Percentiles rank a stretch among this genome's conserved stretches.
Conservation (phyloP, 1,140 invertebrate genomes). For the Drosophila mauritiana region DNA sequence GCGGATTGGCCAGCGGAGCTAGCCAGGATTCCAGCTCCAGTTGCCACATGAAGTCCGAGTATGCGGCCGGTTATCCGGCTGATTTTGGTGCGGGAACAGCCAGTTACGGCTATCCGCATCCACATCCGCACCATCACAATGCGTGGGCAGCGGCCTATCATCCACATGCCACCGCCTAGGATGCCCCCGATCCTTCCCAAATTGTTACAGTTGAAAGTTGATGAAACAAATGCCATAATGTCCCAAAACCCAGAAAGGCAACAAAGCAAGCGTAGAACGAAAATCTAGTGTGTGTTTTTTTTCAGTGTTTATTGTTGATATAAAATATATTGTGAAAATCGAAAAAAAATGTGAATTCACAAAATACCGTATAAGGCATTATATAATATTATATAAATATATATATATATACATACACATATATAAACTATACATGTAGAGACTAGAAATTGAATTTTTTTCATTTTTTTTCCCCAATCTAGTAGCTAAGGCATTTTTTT, state of each 20-base stretch:
- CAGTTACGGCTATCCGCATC: slow-evolving; percentile 55
- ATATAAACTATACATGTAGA: slow-evolving; percentile 33
- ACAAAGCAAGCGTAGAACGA: slow-evolving; percentile 33
- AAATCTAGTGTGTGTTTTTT: slow-evolving; percentile 40
- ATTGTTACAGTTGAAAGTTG: slow-evolving; percentile 30
- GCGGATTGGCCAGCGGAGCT: slow-evolving; percentile 64
- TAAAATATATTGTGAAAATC: slow-evolving; percentile 30
- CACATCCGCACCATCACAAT: slow-evolving; percentile 67
- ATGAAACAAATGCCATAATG: slow-evolving; percentile 28
- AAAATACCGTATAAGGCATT: slow-evolving; percentile 6
- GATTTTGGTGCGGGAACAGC: slow-evolving; percentile 57
- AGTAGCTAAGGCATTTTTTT: slow-evolving; percentile 66
- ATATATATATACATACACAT: slow-evolving; percentile 17
- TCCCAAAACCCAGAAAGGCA: slow-evolving; percentile 5
- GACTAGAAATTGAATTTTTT: slow-evolving; percentile 49
- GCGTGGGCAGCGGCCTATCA: slow-evolving; percentile 77
- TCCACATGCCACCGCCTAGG: slow-evolving; percentile 72
- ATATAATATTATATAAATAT: slow-evolving; percentile 24
- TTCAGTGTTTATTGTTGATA: slow-evolving; percentile 44
- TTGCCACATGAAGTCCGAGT: slow-evolving; percentile 75
- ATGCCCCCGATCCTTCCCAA: background rate
- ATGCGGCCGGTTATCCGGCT: slow-evolving; percentile 63
- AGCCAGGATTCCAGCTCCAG: slow-evolving; percentile 57
- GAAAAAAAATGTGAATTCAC: slow-evolving; percentile 20
- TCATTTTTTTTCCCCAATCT: slow-evolving; percentile 44